phyloP scores from a whole-genome alignment of 2,888 invertebrate genomes.

The Orthonevra nobilis region DNA sequence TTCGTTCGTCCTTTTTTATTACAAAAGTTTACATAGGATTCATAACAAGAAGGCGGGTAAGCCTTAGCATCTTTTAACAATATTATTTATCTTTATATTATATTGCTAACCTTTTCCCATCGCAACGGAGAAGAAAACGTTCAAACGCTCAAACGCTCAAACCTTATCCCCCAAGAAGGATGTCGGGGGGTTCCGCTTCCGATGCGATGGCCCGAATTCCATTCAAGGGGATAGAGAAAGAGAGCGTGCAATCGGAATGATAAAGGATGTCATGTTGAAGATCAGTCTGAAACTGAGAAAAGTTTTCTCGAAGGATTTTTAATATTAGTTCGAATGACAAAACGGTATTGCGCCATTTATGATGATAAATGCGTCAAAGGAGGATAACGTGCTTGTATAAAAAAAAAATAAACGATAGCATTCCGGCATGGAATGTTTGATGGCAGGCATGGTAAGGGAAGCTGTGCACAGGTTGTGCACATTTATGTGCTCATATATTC shows the following conservation, averaged over 20 bases:
- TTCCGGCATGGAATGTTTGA: too few species aligned
- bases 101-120: constrained; percentile 62
- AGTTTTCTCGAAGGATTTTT: constrained; percentile 59
- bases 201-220: too few species aligned
- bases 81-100: constrained; percentile 68
- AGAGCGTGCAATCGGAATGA: constrained; percentile 39
- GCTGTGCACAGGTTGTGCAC: constrained; percentile 64
- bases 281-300: constrained; percentile 48
- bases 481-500: constrained; percentile 58
- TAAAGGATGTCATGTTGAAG: constrained; percentile 50
- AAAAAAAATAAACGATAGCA: too few species aligned
- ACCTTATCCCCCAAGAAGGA: constrained; percentile 8
- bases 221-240: neutral
- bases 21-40: constrained; percentile 56
- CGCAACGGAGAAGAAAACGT: constrained; percentile 2
- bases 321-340: constrained; percentile 65
- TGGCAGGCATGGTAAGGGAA: constrained; percentile 7
- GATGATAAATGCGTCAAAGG: constrained; percentile 64
- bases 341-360: constrained; percentile 62
- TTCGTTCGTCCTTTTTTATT: constrained; percentile 48
- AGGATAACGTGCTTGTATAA: constrained; percentile 48
- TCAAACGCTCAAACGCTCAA: too few species aligned
- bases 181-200: constrained; percentile 7
- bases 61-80: constrained; percentile 62
- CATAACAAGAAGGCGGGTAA: constrained; percentile 36